Evolutionary conservation across 2,888 invertebrate species (phyloP).

Genomic region (Lithophane leautieri): DNA sequence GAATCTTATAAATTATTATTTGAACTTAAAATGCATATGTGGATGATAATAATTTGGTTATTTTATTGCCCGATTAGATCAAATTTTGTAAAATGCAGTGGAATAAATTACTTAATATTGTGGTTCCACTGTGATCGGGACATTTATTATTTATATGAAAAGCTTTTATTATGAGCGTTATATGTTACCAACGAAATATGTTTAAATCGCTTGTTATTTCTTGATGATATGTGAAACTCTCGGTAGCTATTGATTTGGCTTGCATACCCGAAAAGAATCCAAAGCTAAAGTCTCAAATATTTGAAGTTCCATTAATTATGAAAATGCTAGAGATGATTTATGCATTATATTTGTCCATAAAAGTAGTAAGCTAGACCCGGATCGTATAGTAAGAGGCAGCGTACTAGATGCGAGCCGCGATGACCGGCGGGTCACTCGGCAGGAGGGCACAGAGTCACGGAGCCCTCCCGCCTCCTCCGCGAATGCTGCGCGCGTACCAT

Average conservation of each 20-base stretch:
- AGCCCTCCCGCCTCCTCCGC: constrained; percentile 71
- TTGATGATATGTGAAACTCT: background rate
- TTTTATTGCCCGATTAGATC: constrained; percentile 29
- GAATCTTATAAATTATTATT: constrained; percentile 69
- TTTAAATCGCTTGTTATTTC: background rate
- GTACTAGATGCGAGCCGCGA: constrained; percentile 78
- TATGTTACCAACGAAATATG: constrained; percentile 12
- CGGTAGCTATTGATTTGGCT: background rate
- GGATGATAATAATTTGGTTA: constrained; percentile 58
- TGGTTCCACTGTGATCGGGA: background rate
- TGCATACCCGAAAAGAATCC: background rate
- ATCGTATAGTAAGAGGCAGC: constrained; percentile 70
- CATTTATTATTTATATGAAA: constrained; percentile 17
- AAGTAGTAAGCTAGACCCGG: constrained; percentile 63
- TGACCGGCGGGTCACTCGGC: constrained; percentile 78
- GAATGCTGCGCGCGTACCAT: constrained; percentile 70
- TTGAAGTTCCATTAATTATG: constrained; percentile 1
- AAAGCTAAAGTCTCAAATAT: background rate
- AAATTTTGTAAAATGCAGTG: constrained; percentile 10
- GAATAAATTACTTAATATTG: constrained; percentile 15
- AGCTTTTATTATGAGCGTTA: background rate
- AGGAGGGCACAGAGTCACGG: constrained; percentile 73
- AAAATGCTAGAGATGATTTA: constrained; percentile 18
- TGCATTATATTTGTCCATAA: constrained; percentile 56
- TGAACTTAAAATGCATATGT: constrained; percentile 53